Base-by-base conservation (phyloP, 1,140 invertebrate genomes). In the Temnothorax curvispinosus region DNA sequence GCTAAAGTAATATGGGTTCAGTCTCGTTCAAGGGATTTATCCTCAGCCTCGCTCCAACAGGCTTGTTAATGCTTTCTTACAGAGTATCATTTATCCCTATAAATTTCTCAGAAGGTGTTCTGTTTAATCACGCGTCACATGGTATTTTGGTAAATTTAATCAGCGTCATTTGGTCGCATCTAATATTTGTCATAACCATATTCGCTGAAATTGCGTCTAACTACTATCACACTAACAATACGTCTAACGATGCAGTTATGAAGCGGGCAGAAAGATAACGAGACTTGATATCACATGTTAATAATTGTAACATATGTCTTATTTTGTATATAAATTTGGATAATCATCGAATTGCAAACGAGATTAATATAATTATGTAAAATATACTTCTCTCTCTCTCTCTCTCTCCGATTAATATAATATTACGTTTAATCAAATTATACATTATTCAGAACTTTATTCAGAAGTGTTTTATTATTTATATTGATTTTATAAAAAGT, bases 161-260 rank as follows among this genome's bases (percentile, higher is more conserved):
- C 88, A 86, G 67, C 27, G 89, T 81, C 77, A 88, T 32, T 69
- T 62, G 50, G 32, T 86, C 62, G 86, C 82, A 90, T 91, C 89
- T 91, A 91, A 87, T 90, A 87, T 69, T 87, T 75, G 71, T 91
- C 71, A 85, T 88, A 91, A 90, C 71, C 56, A 52, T 87, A 74
- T 75, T 90, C 81, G 87, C 90, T 89, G 65, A 88, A 62, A 85
- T 81, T 85, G 85, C 90, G 87, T 91, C 90, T 91, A 90, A 91
- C 90, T 91, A 88, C 90, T 87, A 91, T 91, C 87, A 84, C 78
- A 91, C 90, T 91, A 91, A 91, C 90, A 76, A 76, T 90, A 87
- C 84, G 80, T 64, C 76, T 90, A 90, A 90, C 74, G 81, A 87
- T 81, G n/a, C 74, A 74, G 38, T 81, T 80, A 62, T 87, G 60